These are phyloP conservation scores for Apamea anceps DNA, from an alignment of 2,888 invertebrate genomes.

Conservation along the genomic window DNA sequence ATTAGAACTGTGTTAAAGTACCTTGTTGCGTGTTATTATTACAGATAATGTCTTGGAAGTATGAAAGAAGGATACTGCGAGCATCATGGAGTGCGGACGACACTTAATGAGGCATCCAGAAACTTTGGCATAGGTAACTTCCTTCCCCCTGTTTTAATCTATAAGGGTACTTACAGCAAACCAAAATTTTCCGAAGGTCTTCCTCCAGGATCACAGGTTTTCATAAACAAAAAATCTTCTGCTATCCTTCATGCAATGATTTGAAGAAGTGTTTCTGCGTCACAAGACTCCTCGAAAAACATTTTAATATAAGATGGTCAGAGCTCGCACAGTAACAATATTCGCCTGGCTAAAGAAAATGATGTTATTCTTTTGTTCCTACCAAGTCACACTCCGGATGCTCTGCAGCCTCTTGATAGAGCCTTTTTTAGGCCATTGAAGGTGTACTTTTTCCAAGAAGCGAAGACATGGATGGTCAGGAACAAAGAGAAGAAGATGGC, in stretches of 20 bases:
- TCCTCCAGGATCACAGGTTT: too few species aligned
- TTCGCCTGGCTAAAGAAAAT: neutral
- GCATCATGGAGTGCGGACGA: constrained; percentile 16
- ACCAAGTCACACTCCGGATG: neutral
- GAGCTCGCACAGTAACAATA: neutral
- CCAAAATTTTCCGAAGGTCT: constrained; percentile 35
- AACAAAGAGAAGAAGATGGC: neutral
- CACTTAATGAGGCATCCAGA: constrained; percentile 34
- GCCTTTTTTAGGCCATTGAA: neutral
- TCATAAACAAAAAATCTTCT: neutral
- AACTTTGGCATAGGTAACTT: constrained; percentile 55
- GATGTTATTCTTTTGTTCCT: neutral
- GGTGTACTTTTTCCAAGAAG: neutral
- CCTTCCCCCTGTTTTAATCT: constrained; percentile 39
- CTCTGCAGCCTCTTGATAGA: constrained; percentile 2
- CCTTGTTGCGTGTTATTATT: constrained; percentile 10
- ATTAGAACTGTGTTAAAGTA: constrained; percentile 7
- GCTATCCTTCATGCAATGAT: neutral
- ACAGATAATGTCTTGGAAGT: constrained; percentile 17
- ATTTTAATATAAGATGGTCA: constrained; percentile 1
- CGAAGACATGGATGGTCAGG: constrained; percentile 1
- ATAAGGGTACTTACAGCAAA: constrained; percentile 33
- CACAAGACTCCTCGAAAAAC: neutral
- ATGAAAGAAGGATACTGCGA: constrained; percentile 12
- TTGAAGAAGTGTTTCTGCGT: neutral